Conservation (phyloP, 2,797 vertebrate genomes). For the Rhinophrynus dorsalis region DNA sequence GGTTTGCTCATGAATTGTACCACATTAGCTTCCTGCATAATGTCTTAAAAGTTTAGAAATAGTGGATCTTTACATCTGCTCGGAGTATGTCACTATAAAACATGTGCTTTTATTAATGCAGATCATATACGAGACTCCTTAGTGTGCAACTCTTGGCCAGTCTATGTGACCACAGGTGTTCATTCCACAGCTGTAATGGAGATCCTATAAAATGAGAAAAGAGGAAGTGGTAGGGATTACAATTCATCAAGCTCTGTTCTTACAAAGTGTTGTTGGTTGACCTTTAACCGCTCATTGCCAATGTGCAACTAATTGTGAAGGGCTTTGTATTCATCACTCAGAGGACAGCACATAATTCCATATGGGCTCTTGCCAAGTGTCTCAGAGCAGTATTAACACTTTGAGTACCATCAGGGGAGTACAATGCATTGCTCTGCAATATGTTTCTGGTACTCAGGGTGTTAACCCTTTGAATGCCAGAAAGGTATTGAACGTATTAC, state of each 20-base stretch:
- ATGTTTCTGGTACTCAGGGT: too few species aligned
- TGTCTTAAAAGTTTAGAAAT: too few species aligned
- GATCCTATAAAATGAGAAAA: constrained; percentile 21
- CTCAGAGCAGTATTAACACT: constrained; percentile 8
- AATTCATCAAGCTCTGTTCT: constrained; percentile 29
- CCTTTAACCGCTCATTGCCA: constrained; percentile 32
- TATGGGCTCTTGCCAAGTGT: constrained; percentile 5
- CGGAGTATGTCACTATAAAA: too few species aligned
- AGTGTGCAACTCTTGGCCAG: constrained; percentile 21
- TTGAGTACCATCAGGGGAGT: too few species aligned
- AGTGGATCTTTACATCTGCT: too few species aligned
- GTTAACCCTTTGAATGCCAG: too few species aligned
- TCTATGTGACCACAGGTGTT: constrained; percentile 35
- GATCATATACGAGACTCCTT: constrained; percentile 16
- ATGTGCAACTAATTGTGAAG: constrained; percentile 22
- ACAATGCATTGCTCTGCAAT: too few species aligned
- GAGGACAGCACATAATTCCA: constrained; percentile 6
- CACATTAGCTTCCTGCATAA: too few species aligned
- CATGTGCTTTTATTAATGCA: constrained; percentile 16
- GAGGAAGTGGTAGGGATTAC: constrained; percentile 11
- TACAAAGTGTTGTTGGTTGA: constrained; percentile 24
- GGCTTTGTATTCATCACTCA: constrained; percentile 32
- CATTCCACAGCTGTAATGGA: constrained; percentile 25
- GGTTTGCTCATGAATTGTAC: too few species aligned
- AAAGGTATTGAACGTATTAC: too few species aligned